phyloP scores from a whole-genome alignment of 1,140 invertebrate genomes.

The Trichonephila clavata region DNA sequence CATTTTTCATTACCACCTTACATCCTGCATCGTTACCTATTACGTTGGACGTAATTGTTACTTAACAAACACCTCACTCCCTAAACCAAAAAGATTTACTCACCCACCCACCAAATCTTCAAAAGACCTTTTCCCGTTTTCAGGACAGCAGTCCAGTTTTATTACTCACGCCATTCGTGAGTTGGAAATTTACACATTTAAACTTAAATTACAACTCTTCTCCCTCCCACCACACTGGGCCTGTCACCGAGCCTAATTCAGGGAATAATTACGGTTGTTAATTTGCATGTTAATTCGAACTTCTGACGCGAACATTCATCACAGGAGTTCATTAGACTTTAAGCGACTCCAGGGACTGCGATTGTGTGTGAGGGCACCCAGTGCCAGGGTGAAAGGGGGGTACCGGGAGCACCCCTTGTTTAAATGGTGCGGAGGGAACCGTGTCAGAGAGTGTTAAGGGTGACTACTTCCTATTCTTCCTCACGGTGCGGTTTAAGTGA shows the following conservation, averaged over 20 bases:
- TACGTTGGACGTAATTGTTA: too few species aligned
- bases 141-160: conserved; percentile 21
- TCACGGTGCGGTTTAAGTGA: neutral
- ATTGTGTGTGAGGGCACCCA: conserved; percentile 6
- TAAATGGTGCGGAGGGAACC: conserved; percentile 46
- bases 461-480: conserved; percentile 23
- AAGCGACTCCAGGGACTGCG: conserved; percentile 59
- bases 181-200: conserved; percentile 62
- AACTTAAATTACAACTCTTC: conserved; percentile 65
- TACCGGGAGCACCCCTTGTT: neutral
- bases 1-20: too few species aligned
- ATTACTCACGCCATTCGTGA: neutral
- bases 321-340: conserved; percentile 71
- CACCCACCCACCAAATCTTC: neutral
- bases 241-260: conserved; percentile 63
- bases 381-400: neutral
- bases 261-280: conserved; percentile 74
- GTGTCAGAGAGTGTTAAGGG: conserved; percentile 6
- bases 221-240: neutral
- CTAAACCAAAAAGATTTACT: neutral
- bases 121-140: neutral
- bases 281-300: conserved; percentile 74
- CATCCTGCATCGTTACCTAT: too few species aligned
- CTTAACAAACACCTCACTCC: too few species aligned
- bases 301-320: conserved; percentile 64